A percentile compares a stretch with the other conserved stretches of the same genome.
Conservation (phyloP, 2,797 vertebrate species). For the Crocidura indochinensis region DNA sequence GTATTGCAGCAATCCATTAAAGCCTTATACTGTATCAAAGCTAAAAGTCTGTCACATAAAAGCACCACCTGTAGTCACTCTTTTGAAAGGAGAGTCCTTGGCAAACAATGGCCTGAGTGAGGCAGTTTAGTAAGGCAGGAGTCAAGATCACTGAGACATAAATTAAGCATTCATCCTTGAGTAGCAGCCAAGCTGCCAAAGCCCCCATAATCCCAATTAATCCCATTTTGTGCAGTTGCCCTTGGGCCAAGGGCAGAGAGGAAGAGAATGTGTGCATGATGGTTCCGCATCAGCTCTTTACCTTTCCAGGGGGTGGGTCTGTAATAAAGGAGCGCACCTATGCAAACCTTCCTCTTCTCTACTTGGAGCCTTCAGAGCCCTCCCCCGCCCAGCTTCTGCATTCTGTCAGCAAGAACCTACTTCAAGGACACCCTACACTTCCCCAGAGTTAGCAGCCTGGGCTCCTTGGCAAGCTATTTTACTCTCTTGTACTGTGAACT, state of each 20-base stretch:
- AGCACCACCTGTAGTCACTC: slow-evolving; percentile 82
- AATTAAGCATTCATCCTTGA: slow-evolving; percentile 88
- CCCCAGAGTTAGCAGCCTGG: not conserved
- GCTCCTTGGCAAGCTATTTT: not conserved
- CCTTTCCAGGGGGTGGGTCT: slow-evolving; percentile 79
- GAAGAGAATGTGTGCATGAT: slow-evolving; percentile 70
- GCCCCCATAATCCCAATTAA: slow-evolving; percentile 87
- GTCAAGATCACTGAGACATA: slow-evolving; percentile 86
- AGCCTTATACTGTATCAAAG: not conserved
- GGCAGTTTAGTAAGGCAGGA: slow-evolving; percentile 82
- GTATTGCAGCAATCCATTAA: slow-evolving; percentile 50
- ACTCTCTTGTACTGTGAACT: slow-evolving; percentile 38
- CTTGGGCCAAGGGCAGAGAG: slow-evolving; percentile 84
- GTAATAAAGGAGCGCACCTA: slow-evolving; percentile 74
- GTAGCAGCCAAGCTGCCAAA: slow-evolving; percentile 86
- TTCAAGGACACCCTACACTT: slow-evolving; percentile 79
- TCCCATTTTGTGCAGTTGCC: slow-evolving; percentile 84
- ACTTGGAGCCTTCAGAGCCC: not conserved
- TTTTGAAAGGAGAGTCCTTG: slow-evolving; percentile 83
- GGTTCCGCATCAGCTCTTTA: slow-evolving; percentile 85
- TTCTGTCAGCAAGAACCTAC: slow-evolving; percentile 75
- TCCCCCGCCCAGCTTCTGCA: not conserved
- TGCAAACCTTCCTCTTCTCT: not conserved
- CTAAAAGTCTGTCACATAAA: slow-evolving; percentile 74
- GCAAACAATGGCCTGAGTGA: slow-evolving; percentile 83